Evolutionary conservation across 2,888 invertebrate species (phyloP), one percentile per base, ranked within the genome.

Genomic region (Nyleta sp.): DNA sequence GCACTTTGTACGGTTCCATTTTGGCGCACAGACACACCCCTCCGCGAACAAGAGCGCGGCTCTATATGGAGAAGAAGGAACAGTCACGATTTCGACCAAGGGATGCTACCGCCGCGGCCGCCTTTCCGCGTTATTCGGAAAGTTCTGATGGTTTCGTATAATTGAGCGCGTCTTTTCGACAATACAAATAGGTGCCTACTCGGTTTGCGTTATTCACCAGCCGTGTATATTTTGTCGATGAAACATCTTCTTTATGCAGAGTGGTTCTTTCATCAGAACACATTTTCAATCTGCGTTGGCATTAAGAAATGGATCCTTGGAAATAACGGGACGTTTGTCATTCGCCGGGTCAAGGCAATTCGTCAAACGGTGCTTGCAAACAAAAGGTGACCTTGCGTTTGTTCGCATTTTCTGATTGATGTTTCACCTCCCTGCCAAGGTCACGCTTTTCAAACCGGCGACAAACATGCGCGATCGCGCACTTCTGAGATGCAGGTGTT

Each of bases 1-100:
- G 86, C 85, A 86, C 86, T 87, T 87, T 87, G 86, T 85, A 87
- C 83, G 84, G 83, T 87, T 84, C 86, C 87, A 86, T 86, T 87
- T 87, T 86, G 83, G 86, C 83, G 84, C 84, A 80, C 83, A 72
- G 67, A 77, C 77, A 62, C 65, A 81, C 82, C 83, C 83, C 85
- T 82, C 65, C 24, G 52, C 46, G 50, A 57, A 67, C 60, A 46
- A 60, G 46, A 60, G 46, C 18, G 24, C 64, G 20, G 35, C 55
- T 64, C 31, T 60, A 33, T 53, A 46, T 35, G 77, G 13, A 52
- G 46, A 62, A 50, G 38, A 74, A 60, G 71, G 44, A 38, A 71
- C 52, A 60, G 60, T 71, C 52, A 57, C 64, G 76, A 77, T 77
- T 71, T 77, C 38, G 76, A 71, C 71, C 65, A 77, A 65, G 76